phyloP scores from a whole-genome alignment of 2,888 invertebrate genomes.

The Chromoteleia sp. region DNA sequence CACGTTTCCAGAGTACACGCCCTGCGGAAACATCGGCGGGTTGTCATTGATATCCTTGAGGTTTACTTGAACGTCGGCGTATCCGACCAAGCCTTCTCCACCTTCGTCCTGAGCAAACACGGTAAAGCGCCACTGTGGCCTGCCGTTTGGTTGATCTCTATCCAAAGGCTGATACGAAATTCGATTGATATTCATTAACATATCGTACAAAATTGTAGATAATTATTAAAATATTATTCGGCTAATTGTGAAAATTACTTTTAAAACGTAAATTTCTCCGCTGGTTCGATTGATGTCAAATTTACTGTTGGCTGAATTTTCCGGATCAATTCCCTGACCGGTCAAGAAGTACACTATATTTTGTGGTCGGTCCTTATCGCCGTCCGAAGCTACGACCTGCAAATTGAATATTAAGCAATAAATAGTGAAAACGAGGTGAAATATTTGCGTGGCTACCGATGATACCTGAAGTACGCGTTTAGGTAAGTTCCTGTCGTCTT shows the following conservation, averaged over 20 bases:
- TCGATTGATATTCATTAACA: too few species aligned
- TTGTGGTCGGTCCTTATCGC: slow-evolving; percentile 97
- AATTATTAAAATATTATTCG: too few species aligned
- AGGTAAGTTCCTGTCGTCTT: slow-evolving; percentile 96
- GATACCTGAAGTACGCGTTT: slow-evolving; percentile 96
- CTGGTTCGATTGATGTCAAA: slow-evolving; percentile 98
- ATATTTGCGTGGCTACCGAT: background rate
- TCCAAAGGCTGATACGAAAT: slow-evolving; percentile 92
- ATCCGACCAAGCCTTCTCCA: slow-evolving; percentile 97
- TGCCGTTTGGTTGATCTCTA: slow-evolving; percentile 97
- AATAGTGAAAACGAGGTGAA: background rate
- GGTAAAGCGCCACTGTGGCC: slow-evolving; percentile 98
- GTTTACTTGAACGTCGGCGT: slow-evolving; percentile 98
- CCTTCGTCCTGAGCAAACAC: slow-evolving; percentile 98
- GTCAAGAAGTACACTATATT: slow-evolving; percentile 98
- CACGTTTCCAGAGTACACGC: slow-evolving; percentile 97
- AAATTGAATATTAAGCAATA: slow-evolving; percentile 54
- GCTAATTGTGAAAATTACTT: too few species aligned
- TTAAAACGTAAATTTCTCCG: slow-evolving; percentile 97
- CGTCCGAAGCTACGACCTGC: slow-evolving; percentile 98
- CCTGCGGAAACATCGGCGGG: slow-evolving; percentile 98
- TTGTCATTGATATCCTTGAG: slow-evolving; percentile 99
- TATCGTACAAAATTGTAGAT: too few species aligned
- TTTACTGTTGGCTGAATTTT: slow-evolving; percentile 97
- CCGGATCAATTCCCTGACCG: slow-evolving; percentile 97